Conservation (phyloP, 2,113 vertebrate genomes). For the Oncorhynchus kisutch region DNA sequence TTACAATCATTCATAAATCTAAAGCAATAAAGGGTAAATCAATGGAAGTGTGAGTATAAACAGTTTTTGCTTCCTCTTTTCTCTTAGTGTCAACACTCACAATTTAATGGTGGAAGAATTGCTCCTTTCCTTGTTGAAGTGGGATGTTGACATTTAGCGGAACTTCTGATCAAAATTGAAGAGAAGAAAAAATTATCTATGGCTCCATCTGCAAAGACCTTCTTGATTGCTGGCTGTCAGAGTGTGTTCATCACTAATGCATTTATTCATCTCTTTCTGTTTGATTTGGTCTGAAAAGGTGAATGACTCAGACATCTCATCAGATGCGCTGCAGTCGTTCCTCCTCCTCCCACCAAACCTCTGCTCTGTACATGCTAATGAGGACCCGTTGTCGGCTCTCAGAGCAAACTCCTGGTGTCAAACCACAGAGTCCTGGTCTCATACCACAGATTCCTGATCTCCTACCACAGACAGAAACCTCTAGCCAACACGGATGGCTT, state of each 20-base stretch:
- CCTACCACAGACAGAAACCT: too few relatives aligned
- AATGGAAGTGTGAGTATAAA: conserved; percentile 62
- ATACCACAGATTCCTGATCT: too few relatives aligned
- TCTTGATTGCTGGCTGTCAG: background rate
- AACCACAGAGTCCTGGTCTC: too few relatives aligned
- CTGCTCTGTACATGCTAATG: too few relatives aligned
- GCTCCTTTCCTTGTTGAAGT: background rate
- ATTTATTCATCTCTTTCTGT: background rate
- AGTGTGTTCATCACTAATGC: background rate
- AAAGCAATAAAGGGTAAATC: conserved; percentile 68
- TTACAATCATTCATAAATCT: conserved; percentile 71
- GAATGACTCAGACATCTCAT: background rate
- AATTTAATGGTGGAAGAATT: conserved; percentile 47
- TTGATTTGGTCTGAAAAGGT: background rate
- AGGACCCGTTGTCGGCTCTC: too few relatives aligned
- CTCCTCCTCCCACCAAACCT: too few relatives aligned
- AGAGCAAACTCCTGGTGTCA: too few relatives aligned
- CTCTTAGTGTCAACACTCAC: conserved; percentile 45
- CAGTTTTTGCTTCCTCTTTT: conserved; percentile 46
- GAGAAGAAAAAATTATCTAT: background rate
- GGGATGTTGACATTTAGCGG: background rate
- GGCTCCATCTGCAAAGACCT: background rate
- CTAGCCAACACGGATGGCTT: too few relatives aligned
- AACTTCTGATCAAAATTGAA: background rate
- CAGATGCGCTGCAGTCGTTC: too few relatives aligned